Evolutionary conservation across 2,797 vertebrate species (phyloP).

Genomic region (Alosa sapidissima): DNA sequence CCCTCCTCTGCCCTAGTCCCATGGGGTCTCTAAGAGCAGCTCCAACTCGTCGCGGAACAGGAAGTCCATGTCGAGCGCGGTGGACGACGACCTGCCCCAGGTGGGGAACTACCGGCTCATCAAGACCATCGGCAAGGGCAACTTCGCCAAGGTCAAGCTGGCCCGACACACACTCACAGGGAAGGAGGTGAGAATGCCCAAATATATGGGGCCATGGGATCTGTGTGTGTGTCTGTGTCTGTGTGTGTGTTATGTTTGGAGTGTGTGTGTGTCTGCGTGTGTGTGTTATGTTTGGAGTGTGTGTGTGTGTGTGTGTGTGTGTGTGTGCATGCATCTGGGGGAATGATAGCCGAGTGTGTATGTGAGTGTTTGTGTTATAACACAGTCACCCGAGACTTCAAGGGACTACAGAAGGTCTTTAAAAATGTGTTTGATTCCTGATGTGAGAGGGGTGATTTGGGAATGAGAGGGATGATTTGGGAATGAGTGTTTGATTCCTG

Average conservation of each 20-base stretch:
- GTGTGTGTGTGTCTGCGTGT: no score
- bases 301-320: not conserved
- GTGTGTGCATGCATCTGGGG: not conserved
- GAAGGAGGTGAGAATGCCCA: slow-evolving; percentile 71
- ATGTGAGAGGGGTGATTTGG: not conserved
- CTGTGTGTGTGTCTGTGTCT: not conserved
- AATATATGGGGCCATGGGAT: not conserved
- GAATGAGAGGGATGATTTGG: not conserved
- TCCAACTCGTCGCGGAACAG: slow-evolving; percentile 79
- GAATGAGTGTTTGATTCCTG: not conserved
- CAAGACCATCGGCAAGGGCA: slow-evolving; percentile 85
- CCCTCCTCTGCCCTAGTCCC: slow-evolving; percentile 46
- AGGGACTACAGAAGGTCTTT: not conserved
- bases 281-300: not conserved
- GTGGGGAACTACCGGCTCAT: slow-evolving; percentile 82
- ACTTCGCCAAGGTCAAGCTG: slow-evolving; percentile 86
- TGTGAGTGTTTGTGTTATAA: no score
- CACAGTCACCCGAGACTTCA: no score
- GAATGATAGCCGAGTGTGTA: not conserved
- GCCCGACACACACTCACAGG: slow-evolving; percentile 81
- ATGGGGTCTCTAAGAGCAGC: slow-evolving; percentile 76
- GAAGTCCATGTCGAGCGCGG: slow-evolving; percentile 66
- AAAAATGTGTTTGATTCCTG: not conserved
- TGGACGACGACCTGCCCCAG: slow-evolving; percentile 82
- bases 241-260: not conserved